A percentile compares a stretch with the other conserved stretches of the same genome.
These are phyloP conservation scores for Columba guinea DNA, from an alignment of 2,797 vertebrate genomes.

Conservation along the genomic window DNA sequence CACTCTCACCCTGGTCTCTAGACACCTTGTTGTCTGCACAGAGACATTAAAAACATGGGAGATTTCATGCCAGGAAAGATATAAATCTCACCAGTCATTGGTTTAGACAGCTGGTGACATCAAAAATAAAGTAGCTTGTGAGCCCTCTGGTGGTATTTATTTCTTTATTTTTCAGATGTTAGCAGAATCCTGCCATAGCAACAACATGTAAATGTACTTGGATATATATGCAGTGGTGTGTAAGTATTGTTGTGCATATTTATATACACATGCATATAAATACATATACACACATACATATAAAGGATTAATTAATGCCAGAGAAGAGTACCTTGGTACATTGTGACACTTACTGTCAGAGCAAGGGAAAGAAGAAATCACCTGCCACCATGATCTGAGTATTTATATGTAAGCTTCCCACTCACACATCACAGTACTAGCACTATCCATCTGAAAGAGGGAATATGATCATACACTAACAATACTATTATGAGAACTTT, in stretches of 20 bases:
- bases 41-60: not conserved
- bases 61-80: not conserved
- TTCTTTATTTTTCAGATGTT: not conserved
- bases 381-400: not conserved
- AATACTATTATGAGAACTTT: not conserved
- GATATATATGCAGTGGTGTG: not conserved
- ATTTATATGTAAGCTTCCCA: not conserved
- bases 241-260: not conserved
- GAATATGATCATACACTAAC: not conserved
- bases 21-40: not conserved
- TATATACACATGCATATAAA: not conserved
- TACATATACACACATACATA: not conserved
- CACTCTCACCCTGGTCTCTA: not conserved
- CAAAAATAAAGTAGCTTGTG: slow-evolving; percentile 7
- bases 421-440: not conserved
- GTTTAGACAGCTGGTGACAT: not conserved
- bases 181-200: not conserved
- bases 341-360: not conserved
- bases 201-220: not conserved
- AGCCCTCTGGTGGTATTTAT: slow-evolving; percentile 37
- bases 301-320: not conserved
- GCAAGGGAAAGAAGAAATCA: not conserved
- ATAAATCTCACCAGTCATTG: not conserved
- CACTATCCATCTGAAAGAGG: not conserved
- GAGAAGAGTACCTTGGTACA: not conserved